Percentiles rank a stretch among this genome's conserved stretches.
These are phyloP conservation scores for Sepioteuthis lessoniana DNA, from an alignment of 2,888 invertebrate genomes.

Conservation along the genomic window DNA sequence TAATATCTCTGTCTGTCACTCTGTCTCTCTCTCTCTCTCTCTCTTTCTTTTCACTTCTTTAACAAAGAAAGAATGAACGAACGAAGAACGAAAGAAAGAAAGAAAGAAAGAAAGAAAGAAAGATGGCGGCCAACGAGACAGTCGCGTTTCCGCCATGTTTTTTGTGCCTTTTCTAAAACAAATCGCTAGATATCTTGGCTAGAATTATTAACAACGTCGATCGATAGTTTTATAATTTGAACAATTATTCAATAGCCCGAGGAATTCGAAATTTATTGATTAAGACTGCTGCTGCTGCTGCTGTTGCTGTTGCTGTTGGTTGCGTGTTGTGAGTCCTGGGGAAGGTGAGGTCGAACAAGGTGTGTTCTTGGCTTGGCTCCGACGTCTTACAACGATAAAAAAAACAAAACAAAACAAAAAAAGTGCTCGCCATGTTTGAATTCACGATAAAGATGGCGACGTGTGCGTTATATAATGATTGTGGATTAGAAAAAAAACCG, in stretches of 20 bases:
- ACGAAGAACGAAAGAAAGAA: background rate
- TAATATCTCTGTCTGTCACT: too few relatives aligned
- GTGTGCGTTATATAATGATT: background rate
- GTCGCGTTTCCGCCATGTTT: background rate
- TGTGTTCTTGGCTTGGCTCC: too few relatives aligned
- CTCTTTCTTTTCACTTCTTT: too few relatives aligned
- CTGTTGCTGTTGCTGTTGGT: background rate
- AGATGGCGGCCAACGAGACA: background rate
- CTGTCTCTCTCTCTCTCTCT: too few relatives aligned
- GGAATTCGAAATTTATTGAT: slow-evolving; percentile 33
- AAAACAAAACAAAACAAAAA: too few relatives aligned
- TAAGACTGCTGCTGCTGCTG: background rate
- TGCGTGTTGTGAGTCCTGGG: too few relatives aligned
- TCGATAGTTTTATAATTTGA: slow-evolving; percentile 14
- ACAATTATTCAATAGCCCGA: slow-evolving; percentile 1
- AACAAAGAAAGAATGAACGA: background rate
- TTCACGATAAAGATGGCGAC: background rate
- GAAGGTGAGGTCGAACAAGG: background rate
- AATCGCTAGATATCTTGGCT: background rate
- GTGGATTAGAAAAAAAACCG: too few relatives aligned
- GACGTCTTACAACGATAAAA: background rate
- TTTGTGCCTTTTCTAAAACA: background rate
- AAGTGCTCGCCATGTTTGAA: background rate
- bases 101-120: background rate
- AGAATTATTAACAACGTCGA: background rate